A percentile compares a stretch with the other conserved stretches of the same genome.
phyloP scores from a whole-genome alignment of 1,140 invertebrate genomes.

The Dryas iulia region DNA sequence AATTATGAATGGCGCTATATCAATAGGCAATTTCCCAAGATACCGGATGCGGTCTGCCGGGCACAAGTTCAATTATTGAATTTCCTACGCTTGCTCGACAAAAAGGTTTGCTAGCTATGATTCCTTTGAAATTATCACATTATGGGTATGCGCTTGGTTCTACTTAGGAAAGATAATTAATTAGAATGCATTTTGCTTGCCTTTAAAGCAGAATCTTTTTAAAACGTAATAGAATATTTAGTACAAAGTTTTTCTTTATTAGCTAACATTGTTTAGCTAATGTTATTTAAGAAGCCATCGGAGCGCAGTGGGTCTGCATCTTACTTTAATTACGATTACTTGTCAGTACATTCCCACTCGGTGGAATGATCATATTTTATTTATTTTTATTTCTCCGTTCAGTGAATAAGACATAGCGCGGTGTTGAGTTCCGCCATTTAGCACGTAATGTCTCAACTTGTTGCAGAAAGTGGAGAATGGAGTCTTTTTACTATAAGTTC shows the following conservation, averaged over 20 bases:
- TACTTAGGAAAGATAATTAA: conserved; percentile 14
- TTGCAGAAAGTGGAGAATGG: too few relatives aligned
- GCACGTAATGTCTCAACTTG: too few relatives aligned
- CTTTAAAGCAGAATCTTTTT: too few relatives aligned
- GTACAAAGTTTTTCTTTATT: not conserved
- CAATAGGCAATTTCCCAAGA: conserved; percentile 70
- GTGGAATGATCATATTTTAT: too few relatives aligned
- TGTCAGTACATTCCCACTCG: too few relatives aligned
- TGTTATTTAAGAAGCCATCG: too few relatives aligned
- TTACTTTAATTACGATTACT: too few relatives aligned
- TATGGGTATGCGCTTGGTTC: not conserved
- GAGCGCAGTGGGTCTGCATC: too few relatives aligned
- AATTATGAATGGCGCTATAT: conserved; percentile 46
- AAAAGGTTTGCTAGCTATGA: conserved; percentile 40
- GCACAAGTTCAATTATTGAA: conserved; percentile 72
- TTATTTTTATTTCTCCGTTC: too few relatives aligned
- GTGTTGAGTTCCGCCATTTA: too few relatives aligned
- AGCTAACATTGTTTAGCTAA: not conserved
- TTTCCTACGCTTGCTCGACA: conserved; percentile 52
- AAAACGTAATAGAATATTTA: not conserved
- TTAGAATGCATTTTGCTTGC: not conserved
- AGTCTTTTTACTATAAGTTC: too few relatives aligned
- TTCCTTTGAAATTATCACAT: conserved; percentile 34
- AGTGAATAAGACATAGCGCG: too few relatives aligned
- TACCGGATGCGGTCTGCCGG: conserved; percentile 71